phyloP scores from a whole-genome alignment of 2,797 vertebrate genomes.

The Tachyglossus aculeatus region DNA sequence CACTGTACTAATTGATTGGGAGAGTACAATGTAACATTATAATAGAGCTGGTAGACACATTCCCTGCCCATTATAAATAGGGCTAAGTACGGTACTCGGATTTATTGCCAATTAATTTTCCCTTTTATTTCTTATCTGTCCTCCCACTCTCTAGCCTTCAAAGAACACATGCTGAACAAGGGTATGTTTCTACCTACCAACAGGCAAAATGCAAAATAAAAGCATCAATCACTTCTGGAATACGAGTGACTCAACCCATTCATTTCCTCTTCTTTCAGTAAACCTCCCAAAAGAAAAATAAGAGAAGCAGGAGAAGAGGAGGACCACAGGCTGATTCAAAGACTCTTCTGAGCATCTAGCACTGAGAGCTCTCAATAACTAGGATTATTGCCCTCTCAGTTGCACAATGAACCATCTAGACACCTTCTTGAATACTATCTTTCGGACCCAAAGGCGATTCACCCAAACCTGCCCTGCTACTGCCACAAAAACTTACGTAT shows the following conservation, averaged over 20 bases:
- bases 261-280: background rate
- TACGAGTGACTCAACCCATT: background rate
- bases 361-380: too few species aligned
- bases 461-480: too few species aligned
- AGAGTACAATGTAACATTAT: too few species aligned
- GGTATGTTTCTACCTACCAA: background rate
- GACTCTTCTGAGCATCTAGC: too few species aligned
- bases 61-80: too few species aligned
- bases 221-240: background rate
- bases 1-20: too few species aligned
- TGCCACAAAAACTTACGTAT: too few species aligned
- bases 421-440: too few species aligned
- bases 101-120: background rate
- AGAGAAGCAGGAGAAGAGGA: background rate
- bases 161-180: background rate
- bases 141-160: background rate
- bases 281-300: slow-evolving; percentile 23
- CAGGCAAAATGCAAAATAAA: slow-evolving; percentile 1
- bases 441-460: too few species aligned
- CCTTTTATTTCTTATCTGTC: background rate
- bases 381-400: too few species aligned
- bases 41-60: too few species aligned
- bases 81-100: background rate
- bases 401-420: too few species aligned
- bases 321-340: background rate